Base-by-base conservation (phyloP, 2,888 invertebrate genomes). In the Cheilosia soror region DNA sequence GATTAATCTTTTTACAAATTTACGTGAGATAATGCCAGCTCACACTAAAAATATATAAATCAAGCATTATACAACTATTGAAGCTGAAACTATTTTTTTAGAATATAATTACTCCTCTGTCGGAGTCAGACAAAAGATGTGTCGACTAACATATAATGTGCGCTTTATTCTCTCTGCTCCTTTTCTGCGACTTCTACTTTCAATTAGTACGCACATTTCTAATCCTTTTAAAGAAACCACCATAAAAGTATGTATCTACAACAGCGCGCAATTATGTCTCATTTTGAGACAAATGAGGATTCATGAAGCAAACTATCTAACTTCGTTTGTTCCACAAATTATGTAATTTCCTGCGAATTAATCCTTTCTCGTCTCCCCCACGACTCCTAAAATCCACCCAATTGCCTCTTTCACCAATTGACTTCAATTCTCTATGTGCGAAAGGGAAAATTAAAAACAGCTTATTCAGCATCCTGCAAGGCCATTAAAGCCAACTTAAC, bases 401-500 rank as follows among this genome's bases (percentile, higher is more conserved):
- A 20, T 62, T 53, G 37, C 73, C 51, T 42, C 40, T n/a, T 25
- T n/a, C 20, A 60, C 29, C 66, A 25, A 60, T 73, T 51, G 44
- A 15, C 27, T 33, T 31, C n/a, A 27, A 62, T 57, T 42, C 33
- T 11, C 33, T 55, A 58, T 9, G 62, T 57, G 58, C 15, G 51
- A 71, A 69, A 31, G 42, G 65, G 63, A 31, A 55, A 73, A 79
- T 75, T 69, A 79, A 79, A 80, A 76, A 57, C 44, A 55, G 65
- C 71, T 85, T 85, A 76, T 42, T 76, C 55, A 60, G 80, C 80
- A 71, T 76, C 53, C 68, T 76, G 80, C 76, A 80, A 71, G 76
- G 80, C 69, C 60, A 79, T 84, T 80, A 75, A 63, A 44, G 40
- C 37, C 53, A 51, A 60, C 66, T 73, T 40, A 66, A 53, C 47